A percentile compares a stretch with the other conserved stretches of the same genome.
Evolutionary conservation across 1,140 invertebrate species (phyloP).

Genomic region (Schlechtendalia chinensis): DNA sequence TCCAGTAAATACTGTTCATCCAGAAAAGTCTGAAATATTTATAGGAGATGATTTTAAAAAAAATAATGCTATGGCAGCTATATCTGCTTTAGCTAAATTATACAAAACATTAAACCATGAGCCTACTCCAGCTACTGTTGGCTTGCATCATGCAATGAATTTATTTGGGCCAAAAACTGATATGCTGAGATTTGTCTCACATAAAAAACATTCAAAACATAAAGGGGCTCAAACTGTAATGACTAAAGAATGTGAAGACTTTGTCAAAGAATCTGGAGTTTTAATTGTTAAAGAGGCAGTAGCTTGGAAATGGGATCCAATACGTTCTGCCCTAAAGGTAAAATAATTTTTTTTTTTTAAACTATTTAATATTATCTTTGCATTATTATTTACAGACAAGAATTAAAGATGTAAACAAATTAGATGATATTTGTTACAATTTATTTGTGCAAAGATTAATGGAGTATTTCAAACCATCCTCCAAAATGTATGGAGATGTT

Average conservation of each 20-base stretch:
- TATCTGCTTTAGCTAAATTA: constrained; percentile 41
- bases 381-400: constrained; percentile 43
- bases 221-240: constrained; percentile 14
- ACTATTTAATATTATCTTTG: constrained; percentile 7
- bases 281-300: constrained; percentile 69
- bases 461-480: constrained; percentile 83
- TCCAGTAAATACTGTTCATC: constrained; percentile 22
- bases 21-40: constrained; percentile 35
- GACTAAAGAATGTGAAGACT: constrained; percentile 64
- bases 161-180: constrained; percentile 43
- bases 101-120: constrained; percentile 40
- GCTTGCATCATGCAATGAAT: constrained; percentile 37
- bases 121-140: constrained; percentile 29
- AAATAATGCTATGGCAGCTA: constrained; percentile 39
- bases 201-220: constrained; percentile 39
- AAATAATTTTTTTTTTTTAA: background rate
- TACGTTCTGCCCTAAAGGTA: constrained; percentile 76
- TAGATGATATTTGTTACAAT: constrained; percentile 73
- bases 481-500: constrained; percentile 70
- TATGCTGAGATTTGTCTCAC: constrained; percentile 13
- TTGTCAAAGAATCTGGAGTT: constrained; percentile 73
- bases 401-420: constrained; percentile 54
- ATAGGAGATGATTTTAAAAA: constrained; percentile 39
- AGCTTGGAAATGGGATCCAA: constrained; percentile 82
- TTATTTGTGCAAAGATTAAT: constrained; percentile 79